These are phyloP conservation scores for Mesembrinibis cayennensis DNA, from an alignment of 2,113 vertebrate genomes.

Conservation along the genomic window DNA sequence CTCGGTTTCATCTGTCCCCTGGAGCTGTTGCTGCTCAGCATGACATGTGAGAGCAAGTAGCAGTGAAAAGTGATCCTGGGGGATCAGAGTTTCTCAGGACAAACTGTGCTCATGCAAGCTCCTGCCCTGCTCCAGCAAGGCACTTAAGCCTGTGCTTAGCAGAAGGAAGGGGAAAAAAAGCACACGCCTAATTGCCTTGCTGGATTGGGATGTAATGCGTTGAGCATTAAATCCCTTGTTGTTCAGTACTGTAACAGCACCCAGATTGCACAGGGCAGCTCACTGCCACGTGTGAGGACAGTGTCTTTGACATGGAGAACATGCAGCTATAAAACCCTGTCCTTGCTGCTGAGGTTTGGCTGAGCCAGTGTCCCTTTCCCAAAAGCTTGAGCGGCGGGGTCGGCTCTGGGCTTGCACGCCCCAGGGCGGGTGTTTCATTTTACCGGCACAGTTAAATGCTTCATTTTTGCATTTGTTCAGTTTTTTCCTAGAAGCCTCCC, in stretches of 20 bases:
- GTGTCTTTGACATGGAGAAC: not conserved
- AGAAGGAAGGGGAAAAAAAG: not conserved
- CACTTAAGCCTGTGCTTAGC: not conserved
- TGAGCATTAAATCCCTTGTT: not conserved
- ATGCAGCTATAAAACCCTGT: not conserved
- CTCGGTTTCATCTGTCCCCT: not conserved
- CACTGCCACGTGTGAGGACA: rapidly evolving
- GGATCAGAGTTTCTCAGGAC: not conserved
- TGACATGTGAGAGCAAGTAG: not conserved
- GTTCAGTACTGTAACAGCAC: not conserved
- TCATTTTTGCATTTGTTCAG: not conserved
- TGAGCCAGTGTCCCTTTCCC: not conserved
- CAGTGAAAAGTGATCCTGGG: not conserved
- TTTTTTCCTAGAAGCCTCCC: not conserved
- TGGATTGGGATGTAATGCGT: not conserved
- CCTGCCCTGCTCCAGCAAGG: not conserved
- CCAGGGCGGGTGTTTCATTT: not conserved
- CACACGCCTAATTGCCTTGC: not conserved
- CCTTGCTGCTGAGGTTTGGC: not conserved
- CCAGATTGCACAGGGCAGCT: not conserved
- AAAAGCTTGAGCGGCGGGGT: not conserved
- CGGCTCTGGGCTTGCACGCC: not conserved
- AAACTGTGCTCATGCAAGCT: not conserved
- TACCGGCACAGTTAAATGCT: not conserved
- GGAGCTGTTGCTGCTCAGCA: not conserved